Base-by-base conservation (phyloP, 2,113 vertebrate species). In the Scartelaos histophorus region DNA sequence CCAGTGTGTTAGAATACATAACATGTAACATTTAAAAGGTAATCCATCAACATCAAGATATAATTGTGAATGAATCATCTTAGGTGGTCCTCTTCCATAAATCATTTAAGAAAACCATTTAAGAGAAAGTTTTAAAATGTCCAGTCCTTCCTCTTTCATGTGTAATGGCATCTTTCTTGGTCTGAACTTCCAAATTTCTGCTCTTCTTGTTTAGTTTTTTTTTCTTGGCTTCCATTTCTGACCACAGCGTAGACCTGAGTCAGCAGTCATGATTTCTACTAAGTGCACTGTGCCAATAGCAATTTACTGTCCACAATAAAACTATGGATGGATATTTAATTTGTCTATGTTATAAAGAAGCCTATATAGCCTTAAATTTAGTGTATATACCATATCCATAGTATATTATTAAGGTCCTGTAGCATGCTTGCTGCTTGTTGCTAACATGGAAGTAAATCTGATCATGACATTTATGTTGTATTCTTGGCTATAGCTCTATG, bases 361-460 rank as follows among this genome's bases (percentile, higher is more conserved):
- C 58, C 19, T 21, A 3, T 19, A n/a, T 38, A 3, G 3, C 12
- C 34, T 64, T 7, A 17, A 34, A 34, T 17, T 43, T n/a, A 64
- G 34, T 64, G 34, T 43, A 38, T 19, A 19, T 11, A 64, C 9
- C n/a, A n/a, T n/a, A 1, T 11, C 34, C 38, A 10, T 38, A 64
- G 61, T 43, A 38, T 61, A 17, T 29, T 34, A 17, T 34, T 43
- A 29, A 61, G 29, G 22, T 15, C 56, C 17, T 61, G 24, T 61
- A 19, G 34, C 10, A 17, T 12, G 17, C 34, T 17, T 12, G 19
- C n/a, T 11, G 29, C 65, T 69, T 45, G 66, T 49, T 76, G 68
- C 79, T 80, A 46, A 67, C 69, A 65, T 57, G 24, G 73, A 54
- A 81, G 75, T 71, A 75, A 81, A 85, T 82, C 65, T 57, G 68